Conservation (phyloP, 2,797 vertebrate genomes). For the Yasuhikotakia modesta region DNA sequence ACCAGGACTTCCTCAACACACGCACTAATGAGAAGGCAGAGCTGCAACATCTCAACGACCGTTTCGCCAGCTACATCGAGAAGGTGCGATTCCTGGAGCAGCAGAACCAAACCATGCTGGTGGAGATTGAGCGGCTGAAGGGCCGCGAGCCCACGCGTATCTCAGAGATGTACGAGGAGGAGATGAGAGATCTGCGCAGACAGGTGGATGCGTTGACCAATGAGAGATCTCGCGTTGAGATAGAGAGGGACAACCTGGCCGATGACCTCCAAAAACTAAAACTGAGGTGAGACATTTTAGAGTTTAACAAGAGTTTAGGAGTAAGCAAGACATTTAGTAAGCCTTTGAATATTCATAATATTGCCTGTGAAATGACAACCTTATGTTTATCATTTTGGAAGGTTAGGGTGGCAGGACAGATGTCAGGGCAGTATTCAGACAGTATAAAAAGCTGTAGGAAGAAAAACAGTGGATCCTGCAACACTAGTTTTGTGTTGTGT, state of each 20-base stretch:
- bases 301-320: no score
- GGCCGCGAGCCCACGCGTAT: conserved; percentile 91
- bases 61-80: conserved; percentile 98
- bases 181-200: conserved; percentile 93
- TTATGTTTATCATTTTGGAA: not conserved
- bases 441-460: not conserved
- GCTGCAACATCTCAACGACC: conserved; percentile 96
- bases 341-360: no score
- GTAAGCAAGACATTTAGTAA: not conserved
- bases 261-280: conserved; percentile 95
- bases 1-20: conserved; percentile 97
- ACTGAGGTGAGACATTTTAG: conserved; percentile 80
- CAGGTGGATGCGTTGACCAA: conserved; percentile 89
- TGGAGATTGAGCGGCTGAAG: conserved; percentile 89
- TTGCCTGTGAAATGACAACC: not conserved
- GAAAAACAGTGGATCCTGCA: not conserved
- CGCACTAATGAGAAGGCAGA: conserved; percentile 98
- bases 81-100: conserved; percentile 98
- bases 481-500: not conserved
- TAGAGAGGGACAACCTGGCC: conserved; percentile 92
- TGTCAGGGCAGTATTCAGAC: not conserved
- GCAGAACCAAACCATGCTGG: conserved; percentile 90
- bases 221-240: conserved; percentile 89
- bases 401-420: not conserved
- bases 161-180: conserved; percentile 91